phyloP scores from a whole-genome alignment of 1,140 invertebrate genomes.

The Notospermus geniculatus region DNA sequence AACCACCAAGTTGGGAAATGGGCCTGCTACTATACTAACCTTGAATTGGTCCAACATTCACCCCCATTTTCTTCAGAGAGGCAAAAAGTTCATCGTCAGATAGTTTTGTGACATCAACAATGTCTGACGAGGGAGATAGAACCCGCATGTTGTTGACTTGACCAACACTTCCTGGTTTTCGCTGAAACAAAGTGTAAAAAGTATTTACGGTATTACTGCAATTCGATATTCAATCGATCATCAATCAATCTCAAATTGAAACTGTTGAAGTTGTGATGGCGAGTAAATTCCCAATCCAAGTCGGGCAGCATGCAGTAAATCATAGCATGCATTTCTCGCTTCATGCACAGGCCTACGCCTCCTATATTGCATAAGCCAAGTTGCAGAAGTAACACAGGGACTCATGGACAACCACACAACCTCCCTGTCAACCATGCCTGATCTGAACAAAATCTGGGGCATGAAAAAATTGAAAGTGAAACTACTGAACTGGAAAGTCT shows the following conservation, averaged over 20 bases:
- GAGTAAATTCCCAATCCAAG: too few species aligned
- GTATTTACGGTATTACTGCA: background rate
- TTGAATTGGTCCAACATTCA: slow-evolving; percentile 3
- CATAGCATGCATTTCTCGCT: too few species aligned
- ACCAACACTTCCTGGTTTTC: background rate
- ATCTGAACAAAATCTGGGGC: too few species aligned
- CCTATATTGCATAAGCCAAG: too few species aligned
- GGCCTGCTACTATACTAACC: background rate
- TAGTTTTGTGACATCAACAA: background rate
- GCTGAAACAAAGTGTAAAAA: slow-evolving; percentile 3
- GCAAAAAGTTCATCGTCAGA: slow-evolving; percentile 1
- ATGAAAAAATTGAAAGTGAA: too few species aligned
- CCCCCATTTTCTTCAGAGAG: background rate
- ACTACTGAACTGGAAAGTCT: too few species aligned
- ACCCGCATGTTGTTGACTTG: background rate
- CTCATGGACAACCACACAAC: too few species aligned
- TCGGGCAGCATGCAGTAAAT: too few species aligned
- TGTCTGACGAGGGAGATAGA: background rate
- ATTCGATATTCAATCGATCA: background rate
- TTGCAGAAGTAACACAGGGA: too few species aligned
- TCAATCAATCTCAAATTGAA: background rate
- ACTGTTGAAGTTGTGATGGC: background rate
- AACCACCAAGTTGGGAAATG: background rate
- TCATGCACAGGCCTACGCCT: too few species aligned
- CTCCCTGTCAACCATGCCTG: too few species aligned